phyloP scores from a whole-genome alignment of 2,113 vertebrate species.

The Osmerus mordax region DNA sequence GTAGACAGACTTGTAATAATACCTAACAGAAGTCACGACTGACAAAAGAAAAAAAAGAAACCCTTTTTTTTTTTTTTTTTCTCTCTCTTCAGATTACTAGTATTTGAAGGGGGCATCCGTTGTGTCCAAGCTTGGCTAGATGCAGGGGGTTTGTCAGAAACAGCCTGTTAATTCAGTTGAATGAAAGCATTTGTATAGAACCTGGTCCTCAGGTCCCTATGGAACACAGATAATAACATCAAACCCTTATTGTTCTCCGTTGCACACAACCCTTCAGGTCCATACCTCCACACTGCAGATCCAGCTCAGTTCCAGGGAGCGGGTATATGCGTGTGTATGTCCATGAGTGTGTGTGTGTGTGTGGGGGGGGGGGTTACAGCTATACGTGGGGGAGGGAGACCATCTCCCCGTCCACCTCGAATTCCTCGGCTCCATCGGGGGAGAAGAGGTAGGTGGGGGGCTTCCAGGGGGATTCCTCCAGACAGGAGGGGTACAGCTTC shows the following conservation, averaged over 20 bases:
- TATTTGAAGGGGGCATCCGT: slow-evolving; percentile 29
- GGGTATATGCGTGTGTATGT: background rate
- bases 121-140: slow-evolving; percentile 19
- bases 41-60: slow-evolving; percentile 28
- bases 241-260: slow-evolving; percentile 29
- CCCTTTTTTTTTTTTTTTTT: background rate
- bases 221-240: slow-evolving; percentile 13
- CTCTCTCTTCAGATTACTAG: slow-evolving; percentile 33
- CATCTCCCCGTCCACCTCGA: slow-evolving; percentile 90
- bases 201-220: slow-evolving; percentile 30
- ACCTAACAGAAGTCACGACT: slow-evolving; percentile 51
- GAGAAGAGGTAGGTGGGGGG: slow-evolving; percentile 94
- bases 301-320: background rate
- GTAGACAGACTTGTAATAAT: slow-evolving; percentile 68
- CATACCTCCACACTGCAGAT: slow-evolving; percentile 23
- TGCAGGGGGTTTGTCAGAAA: slow-evolving; percentile 3
- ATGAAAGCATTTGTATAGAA: background rate
- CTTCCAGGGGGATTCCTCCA: slow-evolving; percentile 96
- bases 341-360: slow-evolving; percentile 6
- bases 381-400: slow-evolving; percentile 86
- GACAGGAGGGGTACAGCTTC: slow-evolving; percentile 96
- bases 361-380: slow-evolving; percentile 40
- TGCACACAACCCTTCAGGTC: slow-evolving; percentile 12
- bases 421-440: slow-evolving; percentile 88
- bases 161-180: slow-evolving; percentile 8